These are phyloP conservation scores for Entomobrya multifasciata DNA, from an alignment of 2,888 invertebrate species.

Conservation along the genomic window DNA sequence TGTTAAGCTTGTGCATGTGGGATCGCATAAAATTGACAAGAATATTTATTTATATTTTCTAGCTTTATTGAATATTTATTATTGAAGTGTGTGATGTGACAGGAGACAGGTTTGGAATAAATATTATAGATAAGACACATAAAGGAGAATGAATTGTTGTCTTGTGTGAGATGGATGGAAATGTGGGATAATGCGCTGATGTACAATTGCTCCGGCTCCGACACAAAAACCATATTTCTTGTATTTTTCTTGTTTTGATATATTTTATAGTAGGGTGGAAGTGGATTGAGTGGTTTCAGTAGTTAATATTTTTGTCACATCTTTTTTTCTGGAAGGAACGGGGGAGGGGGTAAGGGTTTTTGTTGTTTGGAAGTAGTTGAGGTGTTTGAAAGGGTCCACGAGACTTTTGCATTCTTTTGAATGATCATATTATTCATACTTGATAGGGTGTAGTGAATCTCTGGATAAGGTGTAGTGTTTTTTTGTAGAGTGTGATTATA, in stretches of 20 bases:
- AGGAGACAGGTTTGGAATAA: slow-evolving; percentile 27
- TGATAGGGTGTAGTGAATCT: too few relatives aligned
- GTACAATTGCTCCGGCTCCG: background rate
- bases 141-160: slow-evolving; percentile 31
- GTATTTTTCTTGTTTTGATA: background rate
- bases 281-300: too few relatives aligned
- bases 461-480: too few relatives aligned
- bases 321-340: background rate
- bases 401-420: too few relatives aligned
- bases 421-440: too few relatives aligned
- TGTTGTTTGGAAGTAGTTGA: too few relatives aligned
- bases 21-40: background rate
- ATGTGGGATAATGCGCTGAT: slow-evolving; percentile 35
- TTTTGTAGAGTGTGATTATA: too few relatives aligned
- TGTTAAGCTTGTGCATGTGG: slow-evolving; percentile 3
- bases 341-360: too few relatives aligned
- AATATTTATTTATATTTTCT: background rate
- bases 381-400: too few relatives aligned
- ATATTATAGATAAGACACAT: slow-evolving; percentile 26
- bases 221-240: background rate
- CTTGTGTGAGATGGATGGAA: slow-evolving; percentile 16
- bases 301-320: slow-evolving; percentile 35
- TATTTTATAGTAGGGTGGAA: too few relatives aligned
- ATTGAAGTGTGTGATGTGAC: background rate
- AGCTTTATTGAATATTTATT: slow-evolving; percentile 7